Conservation (phyloP, 2,113 vertebrate genomes). For the Seriola aureovittata region DNA sequence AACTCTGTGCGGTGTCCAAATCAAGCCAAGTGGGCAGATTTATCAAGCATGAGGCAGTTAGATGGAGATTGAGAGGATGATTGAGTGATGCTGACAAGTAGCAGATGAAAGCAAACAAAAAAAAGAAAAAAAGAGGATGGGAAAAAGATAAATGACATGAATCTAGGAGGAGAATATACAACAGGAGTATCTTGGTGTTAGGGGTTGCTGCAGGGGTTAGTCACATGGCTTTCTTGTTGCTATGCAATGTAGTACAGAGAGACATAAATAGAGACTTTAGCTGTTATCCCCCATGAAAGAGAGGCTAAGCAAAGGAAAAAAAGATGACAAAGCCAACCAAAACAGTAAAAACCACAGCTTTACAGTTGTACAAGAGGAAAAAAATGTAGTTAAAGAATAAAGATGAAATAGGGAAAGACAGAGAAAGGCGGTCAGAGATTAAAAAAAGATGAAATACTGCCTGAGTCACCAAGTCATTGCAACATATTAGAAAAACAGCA, state of each 20-base stretch:
- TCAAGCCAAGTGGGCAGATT: slow-evolving; percentile 50
- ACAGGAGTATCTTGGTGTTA: slow-evolving; percentile 1
- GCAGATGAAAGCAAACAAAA: slow-evolving; percentile 41
- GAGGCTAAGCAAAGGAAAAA: slow-evolving; percentile 3
- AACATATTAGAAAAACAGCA: slow-evolving; percentile 11
- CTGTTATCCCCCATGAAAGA: slow-evolving; percentile 44
- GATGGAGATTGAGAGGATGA: slow-evolving; percentile 43
- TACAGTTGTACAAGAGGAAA: not conserved
- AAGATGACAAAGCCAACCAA: not conserved
- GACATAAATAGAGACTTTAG: slow-evolving; percentile 62
- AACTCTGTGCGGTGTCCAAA: slow-evolving; percentile 45
- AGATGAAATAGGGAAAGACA: not conserved
- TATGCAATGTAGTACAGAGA: slow-evolving; percentile 58
- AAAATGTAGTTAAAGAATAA: not conserved
- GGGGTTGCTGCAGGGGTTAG: slow-evolving; percentile 41
- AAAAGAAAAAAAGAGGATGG: not conserved
- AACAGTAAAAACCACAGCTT: slow-evolving; percentile 20
- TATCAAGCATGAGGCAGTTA: slow-evolving; percentile 35
- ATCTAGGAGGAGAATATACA: slow-evolving; percentile 10
- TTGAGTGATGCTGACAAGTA: slow-evolving; percentile 40
- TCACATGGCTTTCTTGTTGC: slow-evolving; percentile 66
- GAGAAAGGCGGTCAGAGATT: slow-evolving; percentile 29
- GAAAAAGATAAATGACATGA: slow-evolving; percentile 11
- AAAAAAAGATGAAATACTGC: not conserved
- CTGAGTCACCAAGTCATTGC: slow-evolving; percentile 14